Conservation (phyloP, 2,888 invertebrate species). For the Silvanus unidentatus region DNA sequence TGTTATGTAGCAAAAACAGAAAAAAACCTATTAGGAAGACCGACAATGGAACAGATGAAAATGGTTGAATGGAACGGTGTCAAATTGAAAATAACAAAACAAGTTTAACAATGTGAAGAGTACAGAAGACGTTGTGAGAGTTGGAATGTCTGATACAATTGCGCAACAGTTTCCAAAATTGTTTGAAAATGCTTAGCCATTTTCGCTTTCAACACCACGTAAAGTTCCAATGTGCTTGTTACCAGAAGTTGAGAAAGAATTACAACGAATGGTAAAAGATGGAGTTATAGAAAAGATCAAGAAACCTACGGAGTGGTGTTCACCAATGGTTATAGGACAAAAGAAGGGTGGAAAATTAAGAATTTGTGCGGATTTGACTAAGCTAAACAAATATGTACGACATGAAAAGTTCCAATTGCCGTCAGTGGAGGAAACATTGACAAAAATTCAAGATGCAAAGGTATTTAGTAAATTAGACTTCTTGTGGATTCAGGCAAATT, state of each 20-base stretch:
- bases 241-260: neutral
- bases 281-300: constrained; percentile 6
- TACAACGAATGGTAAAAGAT: constrained; percentile 6
- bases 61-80: no score
- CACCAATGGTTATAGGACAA: constrained; percentile 5
- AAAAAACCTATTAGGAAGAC: no score
- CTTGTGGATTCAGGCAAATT: constrained; percentile 25
- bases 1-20: no score
- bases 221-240: constrained; percentile 5
- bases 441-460: neutral
- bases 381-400: constrained; percentile 8
- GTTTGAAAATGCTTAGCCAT: neutral
- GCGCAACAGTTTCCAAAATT: no score
- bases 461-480: constrained; percentile 16
- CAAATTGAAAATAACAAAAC: no score
- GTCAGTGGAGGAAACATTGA: neutral
- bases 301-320: constrained; percentile 8
- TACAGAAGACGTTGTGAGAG: no score
- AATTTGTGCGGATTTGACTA: constrained; percentile 5
- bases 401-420: neutral
- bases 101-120: no score
- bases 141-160: no score
- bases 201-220: constrained; percentile 2
- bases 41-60: no score
- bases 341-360: constrained; percentile 5